A percentile compares a stretch with the other conserved stretches of the same genome.
Evolutionary conservation across 92 coral and sea anemone genomes (phyloP).

Genomic region (Bergia puertoricense): DNA sequence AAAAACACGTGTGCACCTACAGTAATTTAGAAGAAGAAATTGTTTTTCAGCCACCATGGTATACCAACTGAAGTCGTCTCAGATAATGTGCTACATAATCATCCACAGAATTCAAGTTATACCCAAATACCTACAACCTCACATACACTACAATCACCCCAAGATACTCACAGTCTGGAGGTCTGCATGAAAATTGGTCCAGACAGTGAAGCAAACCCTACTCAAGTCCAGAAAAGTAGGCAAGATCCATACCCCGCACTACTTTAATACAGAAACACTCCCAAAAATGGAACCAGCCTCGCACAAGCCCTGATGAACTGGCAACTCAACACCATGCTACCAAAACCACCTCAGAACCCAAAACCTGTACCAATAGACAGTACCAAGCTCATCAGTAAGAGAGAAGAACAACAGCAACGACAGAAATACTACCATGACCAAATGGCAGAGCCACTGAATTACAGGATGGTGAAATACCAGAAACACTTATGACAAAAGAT

Average conservation of each 20-base stretch:
- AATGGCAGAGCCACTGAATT: background rate
- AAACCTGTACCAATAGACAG: constrained; percentile 31
- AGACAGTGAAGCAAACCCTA: constrained; percentile 39
- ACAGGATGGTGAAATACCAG: too few species aligned
- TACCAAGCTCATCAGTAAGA: background rate
- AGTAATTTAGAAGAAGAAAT: constrained; percentile 32
- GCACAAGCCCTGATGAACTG: constrained; percentile 51
- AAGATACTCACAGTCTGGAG: constrained; percentile 47
- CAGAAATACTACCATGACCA: constrained; percentile 44
- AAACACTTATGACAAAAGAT: too few species aligned
- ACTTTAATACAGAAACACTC: constrained; percentile 30
- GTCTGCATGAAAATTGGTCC: constrained; percentile 46
- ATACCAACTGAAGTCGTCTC: constrained; percentile 33
- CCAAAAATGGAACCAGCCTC: constrained; percentile 44
- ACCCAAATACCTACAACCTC: constrained; percentile 36
- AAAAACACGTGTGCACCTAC: constrained; percentile 32
- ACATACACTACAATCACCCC: constrained; percentile 43
- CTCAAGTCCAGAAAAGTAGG: constrained; percentile 27
- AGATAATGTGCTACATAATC: constrained; percentile 48
- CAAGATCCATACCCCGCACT: constrained; percentile 39
- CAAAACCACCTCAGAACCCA: constrained; percentile 13
- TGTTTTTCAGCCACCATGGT: constrained; percentile 37
- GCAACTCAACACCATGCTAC: constrained; percentile 40
- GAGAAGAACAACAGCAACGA: constrained; percentile 26
- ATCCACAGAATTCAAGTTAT: constrained; percentile 31